These are phyloP conservation scores for Ctenopoma multispine DNA, from an alignment of 2,797 vertebrate genomes.

Conservation along the genomic window DNA sequence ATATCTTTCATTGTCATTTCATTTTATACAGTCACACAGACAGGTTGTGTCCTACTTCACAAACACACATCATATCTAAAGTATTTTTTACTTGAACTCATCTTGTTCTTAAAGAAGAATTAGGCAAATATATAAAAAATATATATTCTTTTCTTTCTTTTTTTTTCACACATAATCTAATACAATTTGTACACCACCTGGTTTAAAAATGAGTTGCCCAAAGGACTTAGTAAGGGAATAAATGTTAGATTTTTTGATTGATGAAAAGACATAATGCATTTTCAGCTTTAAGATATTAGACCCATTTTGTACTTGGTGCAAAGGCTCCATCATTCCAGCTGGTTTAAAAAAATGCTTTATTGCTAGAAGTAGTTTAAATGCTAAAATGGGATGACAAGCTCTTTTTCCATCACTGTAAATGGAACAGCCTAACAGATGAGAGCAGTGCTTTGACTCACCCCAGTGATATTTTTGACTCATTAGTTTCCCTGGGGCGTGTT, in stretches of 20 bases:
- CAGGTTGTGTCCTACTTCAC: background rate
- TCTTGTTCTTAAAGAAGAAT: background rate
- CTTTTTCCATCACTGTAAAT: slow-evolving; percentile 38
- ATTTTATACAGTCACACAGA: slow-evolving; percentile 8
- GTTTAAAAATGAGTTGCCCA: background rate
- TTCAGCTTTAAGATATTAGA: background rate
- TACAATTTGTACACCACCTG: background rate
- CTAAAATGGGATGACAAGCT: slow-evolving; percentile 14
- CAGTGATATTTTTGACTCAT: slow-evolving; percentile 67
- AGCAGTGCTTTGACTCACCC: slow-evolving; percentile 58
- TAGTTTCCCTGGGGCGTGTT: slow-evolving; percentile 50
- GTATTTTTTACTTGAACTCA: slow-evolving; percentile 1
- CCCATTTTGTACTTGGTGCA: background rate
- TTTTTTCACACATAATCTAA: background rate
- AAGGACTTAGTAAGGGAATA: background rate
- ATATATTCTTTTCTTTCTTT: too few species aligned
- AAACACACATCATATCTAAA: background rate
- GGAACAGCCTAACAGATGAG: slow-evolving; percentile 47
- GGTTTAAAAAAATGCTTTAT: slow-evolving; percentile 1
- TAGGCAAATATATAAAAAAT: too few species aligned
- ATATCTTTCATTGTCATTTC: slow-evolving; percentile 14
- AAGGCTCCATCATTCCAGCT: background rate
- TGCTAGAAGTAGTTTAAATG: slow-evolving; percentile 30
- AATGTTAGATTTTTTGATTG: background rate
- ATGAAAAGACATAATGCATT: slow-evolving; percentile 8